Conservation (phyloP, 2,113 vertebrate genomes). For the Lepus timidus region DNA sequence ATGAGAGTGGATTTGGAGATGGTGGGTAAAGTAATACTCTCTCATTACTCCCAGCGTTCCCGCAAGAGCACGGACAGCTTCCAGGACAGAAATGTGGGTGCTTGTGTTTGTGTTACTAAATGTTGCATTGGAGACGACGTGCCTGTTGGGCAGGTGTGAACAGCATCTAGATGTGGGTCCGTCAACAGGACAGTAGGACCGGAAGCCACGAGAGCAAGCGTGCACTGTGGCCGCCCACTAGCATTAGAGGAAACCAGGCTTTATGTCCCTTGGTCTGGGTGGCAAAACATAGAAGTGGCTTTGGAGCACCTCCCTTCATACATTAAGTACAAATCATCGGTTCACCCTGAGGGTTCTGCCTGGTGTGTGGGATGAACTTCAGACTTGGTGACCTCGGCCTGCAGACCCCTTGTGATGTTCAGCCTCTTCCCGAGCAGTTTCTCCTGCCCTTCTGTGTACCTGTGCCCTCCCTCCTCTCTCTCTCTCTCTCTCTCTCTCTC, state of each 20-base stretch:
- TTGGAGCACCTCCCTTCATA: neutral
- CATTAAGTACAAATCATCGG: neutral
- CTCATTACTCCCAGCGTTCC: slow-evolving; percentile 60
- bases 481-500: too few relatives aligned
- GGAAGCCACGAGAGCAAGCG: neutral
- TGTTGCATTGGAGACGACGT: neutral
- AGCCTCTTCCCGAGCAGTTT: neutral
- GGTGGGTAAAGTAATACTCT: slow-evolving; percentile 70
- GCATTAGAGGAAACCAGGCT: neutral
- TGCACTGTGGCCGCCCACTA: neutral
- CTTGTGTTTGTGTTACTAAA: neutral
- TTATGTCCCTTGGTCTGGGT: neutral
- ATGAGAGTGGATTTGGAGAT: slow-evolving; percentile 71
- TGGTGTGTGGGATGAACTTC: neutral
- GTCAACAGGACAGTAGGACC: neutral
- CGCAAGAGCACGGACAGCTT: slow-evolving; percentile 8
- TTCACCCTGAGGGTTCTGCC: neutral
- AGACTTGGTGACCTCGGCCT: neutral
- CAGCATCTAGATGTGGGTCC: neutral
- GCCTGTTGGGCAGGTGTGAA: neutral
- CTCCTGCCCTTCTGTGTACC: neutral
- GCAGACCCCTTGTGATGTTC: neutral
- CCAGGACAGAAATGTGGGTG: slow-evolving; percentile 39
- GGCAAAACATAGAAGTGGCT: neutral
- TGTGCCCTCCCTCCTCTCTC: too few relatives aligned